Conservation (phyloP, 2,797 vertebrate species). For the Eospalax fontanierii region DNA sequence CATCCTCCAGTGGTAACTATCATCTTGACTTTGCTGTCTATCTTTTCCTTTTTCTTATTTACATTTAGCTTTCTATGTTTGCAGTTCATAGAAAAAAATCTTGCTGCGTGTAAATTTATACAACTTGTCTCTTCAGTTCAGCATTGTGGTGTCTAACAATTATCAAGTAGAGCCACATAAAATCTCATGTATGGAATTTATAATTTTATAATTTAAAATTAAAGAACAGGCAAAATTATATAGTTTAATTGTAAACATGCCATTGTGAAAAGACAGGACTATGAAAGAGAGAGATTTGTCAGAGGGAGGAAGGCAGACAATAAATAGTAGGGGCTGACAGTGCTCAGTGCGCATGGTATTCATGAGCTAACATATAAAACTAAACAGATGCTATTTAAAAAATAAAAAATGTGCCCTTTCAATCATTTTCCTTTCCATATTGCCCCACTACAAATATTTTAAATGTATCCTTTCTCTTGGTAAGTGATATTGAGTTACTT, state of each 20-base stretch:
- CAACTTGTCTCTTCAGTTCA: neutral
- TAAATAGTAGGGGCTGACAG: neutral
- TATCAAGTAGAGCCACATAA: neutral
- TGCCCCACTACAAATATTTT: neutral
- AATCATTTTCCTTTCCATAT: neutral
- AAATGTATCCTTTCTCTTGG: constrained; percentile 30
- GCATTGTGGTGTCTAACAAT: neutral
- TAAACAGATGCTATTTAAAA: neutral
- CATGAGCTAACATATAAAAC: neutral
- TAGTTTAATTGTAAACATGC: neutral
- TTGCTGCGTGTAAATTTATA: neutral
- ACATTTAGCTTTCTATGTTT: constrained; percentile 27
- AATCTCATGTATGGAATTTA: constrained; percentile 28
- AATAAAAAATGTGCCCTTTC: neutral
- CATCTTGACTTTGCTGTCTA: neutral
- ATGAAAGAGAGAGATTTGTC: neutral
- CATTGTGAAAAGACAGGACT: neutral
- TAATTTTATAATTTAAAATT: neutral
- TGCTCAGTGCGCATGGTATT: neutral
- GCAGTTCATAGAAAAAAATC: neutral
- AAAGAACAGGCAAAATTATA: neutral
- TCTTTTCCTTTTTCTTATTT: constrained; percentile 51
- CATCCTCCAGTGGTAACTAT: neutral
- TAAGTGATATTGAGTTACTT: neutral
- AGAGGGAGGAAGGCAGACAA: neutral